Evolutionary conservation across 2,797 vertebrate genomes (phyloP).

Genomic region (Paguma larvata): DNA sequence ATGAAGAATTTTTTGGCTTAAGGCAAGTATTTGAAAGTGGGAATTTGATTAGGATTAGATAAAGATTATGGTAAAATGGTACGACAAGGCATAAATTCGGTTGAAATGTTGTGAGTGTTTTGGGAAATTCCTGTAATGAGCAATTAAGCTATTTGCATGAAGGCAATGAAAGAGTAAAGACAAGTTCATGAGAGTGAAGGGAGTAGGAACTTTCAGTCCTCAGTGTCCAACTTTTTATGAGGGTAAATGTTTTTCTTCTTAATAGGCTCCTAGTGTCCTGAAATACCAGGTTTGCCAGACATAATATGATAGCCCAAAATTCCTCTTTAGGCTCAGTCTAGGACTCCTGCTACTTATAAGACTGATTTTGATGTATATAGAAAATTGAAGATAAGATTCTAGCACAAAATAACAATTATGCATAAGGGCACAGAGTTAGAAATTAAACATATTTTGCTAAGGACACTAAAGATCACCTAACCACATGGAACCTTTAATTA

Average conservation of each 20-base stretch:
- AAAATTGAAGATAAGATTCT: neutral
- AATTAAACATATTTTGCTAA: constrained; percentile 4
- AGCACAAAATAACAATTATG: neutral
- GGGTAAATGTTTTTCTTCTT: neutral
- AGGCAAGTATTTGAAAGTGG: neutral
- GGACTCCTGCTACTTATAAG: neutral
- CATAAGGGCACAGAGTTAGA: neutral
- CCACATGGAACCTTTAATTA: neutral
- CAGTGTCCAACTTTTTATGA: neutral
- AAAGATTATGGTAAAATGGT: neutral
- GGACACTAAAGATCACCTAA: neutral
- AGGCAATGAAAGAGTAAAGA: neutral
- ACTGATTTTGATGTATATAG: neutral
- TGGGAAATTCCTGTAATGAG: neutral
- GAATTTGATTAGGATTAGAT: neutral
- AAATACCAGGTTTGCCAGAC: neutral
- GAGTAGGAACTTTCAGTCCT: neutral
- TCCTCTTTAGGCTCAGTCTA: neutral
- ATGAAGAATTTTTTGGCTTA: constrained; percentile 3
- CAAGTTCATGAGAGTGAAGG: neutral
- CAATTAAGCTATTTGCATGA: neutral
- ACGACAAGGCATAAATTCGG: neutral
- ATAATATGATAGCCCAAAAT: neutral
- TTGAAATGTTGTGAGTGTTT: neutral
- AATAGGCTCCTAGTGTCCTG: neutral